Evolutionary conservation across 1,140 invertebrate genomes (phyloP).

Genomic region (Eupristina koningsbergeri): DNA sequence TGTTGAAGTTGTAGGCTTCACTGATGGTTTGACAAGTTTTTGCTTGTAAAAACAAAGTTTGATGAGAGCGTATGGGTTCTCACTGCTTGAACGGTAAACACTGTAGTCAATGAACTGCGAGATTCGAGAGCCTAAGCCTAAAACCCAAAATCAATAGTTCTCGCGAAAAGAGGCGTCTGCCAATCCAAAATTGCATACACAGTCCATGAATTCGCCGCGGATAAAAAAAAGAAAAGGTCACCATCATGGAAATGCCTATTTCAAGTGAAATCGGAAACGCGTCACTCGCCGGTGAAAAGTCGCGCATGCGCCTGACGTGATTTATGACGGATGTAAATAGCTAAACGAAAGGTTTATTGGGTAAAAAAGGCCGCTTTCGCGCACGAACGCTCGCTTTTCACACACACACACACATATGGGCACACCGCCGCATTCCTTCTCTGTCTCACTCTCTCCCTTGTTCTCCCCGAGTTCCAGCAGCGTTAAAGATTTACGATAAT

Average conservation of each 20-base stretch:
- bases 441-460: background rate
- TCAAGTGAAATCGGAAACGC: conserved; percentile 50
- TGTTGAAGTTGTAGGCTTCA: background rate
- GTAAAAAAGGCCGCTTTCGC: conserved; percentile 46
- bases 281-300: conserved; percentile 35
- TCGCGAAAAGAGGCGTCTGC: no score
- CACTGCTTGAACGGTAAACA: background rate
- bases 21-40: background rate
- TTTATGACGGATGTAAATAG: conserved; percentile 49
- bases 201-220: no score
- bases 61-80: background rate
- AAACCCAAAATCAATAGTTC: no score
- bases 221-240: no score
- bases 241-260: conserved; percentile 33
- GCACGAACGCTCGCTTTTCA: background rate
- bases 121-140: no score
- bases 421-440: no score
- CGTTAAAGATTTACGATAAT: conserved; percentile 63
- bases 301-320: conserved; percentile 40
- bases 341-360: conserved; percentile 65
- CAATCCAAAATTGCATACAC: background rate
- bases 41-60: background rate
- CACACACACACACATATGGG: background rate
- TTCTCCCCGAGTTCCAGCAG: conserved; percentile 55
- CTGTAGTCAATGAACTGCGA: no score